phyloP scores from a whole-genome alignment of 2,797 vertebrate species.

The Eurystomus glaucurus region DNA sequence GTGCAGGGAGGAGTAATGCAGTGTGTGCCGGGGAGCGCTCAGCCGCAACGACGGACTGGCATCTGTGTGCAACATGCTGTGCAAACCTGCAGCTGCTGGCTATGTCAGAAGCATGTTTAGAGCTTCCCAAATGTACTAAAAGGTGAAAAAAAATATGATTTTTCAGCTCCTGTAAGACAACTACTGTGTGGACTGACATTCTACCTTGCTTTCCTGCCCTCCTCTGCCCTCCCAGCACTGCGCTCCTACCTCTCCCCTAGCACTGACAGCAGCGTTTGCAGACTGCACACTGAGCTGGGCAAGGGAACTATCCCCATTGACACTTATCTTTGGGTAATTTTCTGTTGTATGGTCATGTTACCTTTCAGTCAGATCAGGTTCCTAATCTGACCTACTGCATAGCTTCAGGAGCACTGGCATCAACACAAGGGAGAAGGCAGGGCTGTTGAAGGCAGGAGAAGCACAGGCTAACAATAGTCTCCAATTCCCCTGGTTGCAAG shows the following conservation, averaged over 20 bases:
- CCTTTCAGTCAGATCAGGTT: not conserved
- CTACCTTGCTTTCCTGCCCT: not conserved
- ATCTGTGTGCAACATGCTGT: not conserved
- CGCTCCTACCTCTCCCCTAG: not conserved
- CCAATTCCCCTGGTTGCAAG: rapidly evolving
- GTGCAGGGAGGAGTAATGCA: rapidly evolving
- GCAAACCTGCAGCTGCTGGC: not conserved
- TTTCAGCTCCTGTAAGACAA: conserved; percentile 8
- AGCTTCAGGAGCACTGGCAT: not conserved
- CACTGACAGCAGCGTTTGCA: not conserved
- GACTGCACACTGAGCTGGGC: not conserved
- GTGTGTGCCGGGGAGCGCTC: not conserved
- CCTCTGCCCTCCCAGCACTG: not conserved
- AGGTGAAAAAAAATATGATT: not conserved
- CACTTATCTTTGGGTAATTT: not conserved
- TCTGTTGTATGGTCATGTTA: not conserved
- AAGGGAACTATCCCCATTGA: not conserved
- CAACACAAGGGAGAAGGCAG: not conserved
- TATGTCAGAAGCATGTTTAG: not conserved
- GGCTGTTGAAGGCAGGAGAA: not conserved
- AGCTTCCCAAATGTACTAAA: not conserved
- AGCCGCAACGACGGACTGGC: rapidly evolving
- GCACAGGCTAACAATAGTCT: rapidly evolving
- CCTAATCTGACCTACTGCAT: not conserved
- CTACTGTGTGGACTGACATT: not conserved